These are phyloP conservation scores for Theodoxus fluviatilis DNA, from an alignment of 2,888 invertebrate species.

Conservation along the genomic window DNA sequence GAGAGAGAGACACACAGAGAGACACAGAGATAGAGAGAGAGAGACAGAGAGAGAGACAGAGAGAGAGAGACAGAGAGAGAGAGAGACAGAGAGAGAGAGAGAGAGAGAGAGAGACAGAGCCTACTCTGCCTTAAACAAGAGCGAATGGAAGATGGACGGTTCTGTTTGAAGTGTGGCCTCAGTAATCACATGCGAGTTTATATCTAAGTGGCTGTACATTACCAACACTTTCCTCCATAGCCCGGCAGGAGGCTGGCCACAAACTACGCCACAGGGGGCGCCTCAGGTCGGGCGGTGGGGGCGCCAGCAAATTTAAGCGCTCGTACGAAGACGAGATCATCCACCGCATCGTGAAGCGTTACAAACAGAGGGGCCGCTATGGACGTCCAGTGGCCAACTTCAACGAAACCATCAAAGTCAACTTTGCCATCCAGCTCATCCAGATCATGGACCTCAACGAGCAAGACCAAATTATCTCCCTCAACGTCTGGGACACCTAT, in stretches of 20 bases:
- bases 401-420: slow-evolving; percentile 55
- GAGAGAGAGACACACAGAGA: background rate
- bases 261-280: too few relatives aligned
- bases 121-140: too few relatives aligned
- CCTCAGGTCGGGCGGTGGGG: too few relatives aligned
- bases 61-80: slow-evolving; percentile 20
- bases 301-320: too few relatives aligned
- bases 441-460: slow-evolving; percentile 65
- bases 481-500: slow-evolving; percentile 63
- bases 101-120: slow-evolving; percentile 21
- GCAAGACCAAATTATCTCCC: slow-evolving; percentile 64
- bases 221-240: background rate
- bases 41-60: slow-evolving; percentile 1
- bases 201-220: background rate
- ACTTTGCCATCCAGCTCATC: slow-evolving; percentile 60
- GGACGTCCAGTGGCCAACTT: slow-evolving; percentile 61
- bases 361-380: slow-evolving; percentile 54
- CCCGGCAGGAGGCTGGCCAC: slow-evolving; percentile 6
- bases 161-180: too few relatives aligned
- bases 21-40: background rate
- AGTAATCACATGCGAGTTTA: too few relatives aligned
- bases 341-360: slow-evolving; percentile 52
- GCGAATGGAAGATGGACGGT: background rate
- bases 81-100: background rate
- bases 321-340: slow-evolving; percentile 61